phyloP scores from a whole-genome alignment of 2,888 invertebrate species.

The Apotomis turbidana region DNA sequence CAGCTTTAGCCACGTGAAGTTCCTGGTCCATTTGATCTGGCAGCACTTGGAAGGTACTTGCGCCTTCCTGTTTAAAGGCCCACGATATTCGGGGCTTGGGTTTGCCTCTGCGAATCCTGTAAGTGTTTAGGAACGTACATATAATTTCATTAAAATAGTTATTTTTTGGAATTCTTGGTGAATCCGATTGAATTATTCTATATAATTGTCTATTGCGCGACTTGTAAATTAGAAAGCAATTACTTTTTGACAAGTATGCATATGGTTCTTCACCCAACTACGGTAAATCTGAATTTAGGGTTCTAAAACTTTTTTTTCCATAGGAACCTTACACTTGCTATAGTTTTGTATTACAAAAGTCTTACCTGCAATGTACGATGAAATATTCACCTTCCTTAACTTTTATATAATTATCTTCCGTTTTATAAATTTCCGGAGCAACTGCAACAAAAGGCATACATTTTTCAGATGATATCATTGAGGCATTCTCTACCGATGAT shows the following conservation, averaged over 20 bases:
- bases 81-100: constrained; percentile 25
- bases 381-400: not conserved
- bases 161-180: no score
- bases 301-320: no score
- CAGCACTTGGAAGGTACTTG: not conserved
- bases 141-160: not conserved
- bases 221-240: no score
- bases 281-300: no score
- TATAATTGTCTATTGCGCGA: no score
- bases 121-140: not conserved
- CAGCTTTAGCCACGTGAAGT: not conserved
- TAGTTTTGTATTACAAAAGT: not conserved
- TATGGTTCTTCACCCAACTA: no score
- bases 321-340: no score
- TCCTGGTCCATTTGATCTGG: not conserved
- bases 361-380: constrained; percentile 26
- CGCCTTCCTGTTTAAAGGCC: constrained; percentile 14
- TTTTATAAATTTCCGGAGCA: constrained; percentile 19
- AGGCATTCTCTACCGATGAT: no score
- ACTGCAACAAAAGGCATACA: constrained; percentile 14
- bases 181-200: no score
- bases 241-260: no score
- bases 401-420: not conserved
- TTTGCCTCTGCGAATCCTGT: constrained; percentile 22
- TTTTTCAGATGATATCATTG: not conserved